Base-by-base conservation (phyloP, 2,797 vertebrate genomes). In the Liasis olivaceus region DNA sequence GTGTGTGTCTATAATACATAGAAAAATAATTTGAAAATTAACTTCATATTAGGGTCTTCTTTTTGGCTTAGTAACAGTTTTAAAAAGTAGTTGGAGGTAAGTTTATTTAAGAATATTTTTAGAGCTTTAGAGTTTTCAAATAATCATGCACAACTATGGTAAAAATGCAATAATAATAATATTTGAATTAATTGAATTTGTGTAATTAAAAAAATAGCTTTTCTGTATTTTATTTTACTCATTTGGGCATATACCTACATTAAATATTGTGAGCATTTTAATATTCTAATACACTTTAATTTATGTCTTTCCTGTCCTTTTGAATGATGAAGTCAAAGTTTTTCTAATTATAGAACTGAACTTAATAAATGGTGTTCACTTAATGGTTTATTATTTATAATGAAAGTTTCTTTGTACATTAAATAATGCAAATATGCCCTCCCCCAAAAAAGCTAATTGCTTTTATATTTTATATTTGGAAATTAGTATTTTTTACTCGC, bases 41-140 rank as follows among this genome's bases (percentile, higher is more conserved):
- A 54, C 51, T 54, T 54, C 51, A 54, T 54, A 54, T 54, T 54
- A 54, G 6, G 36, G 11, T 20, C 51, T 72, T 47, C 17, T 51
- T 56, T 26, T 63, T 1, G 24, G 20, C 63, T 36, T 12, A 54
- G 95, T 92, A 94, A 92, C 58, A 88, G 36, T 93, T 89, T 90
- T 22, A 31, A 96, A 95, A 96, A 95, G 89, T 87, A 24, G 89
- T 93, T 93, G 89, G 94, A 88, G 22, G 93, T 58, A 3, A 77
- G 88, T 90, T 95, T 95, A 72, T 84, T 87, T 93, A 90, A 94
- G 51, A 93, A 92, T 91, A 92, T 92, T 91, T 96, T 85, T 59
- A 24, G 63, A 66, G 17, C 93, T 96, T 91, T 58, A 12, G 14
- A 24, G 17, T 0, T 2, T 91, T 93, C 92, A 92, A 93, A 24